Evolutionary conservation across 1,140 invertebrate genomes (phyloP).

Genomic region (Panulirus ornatus): DNA sequence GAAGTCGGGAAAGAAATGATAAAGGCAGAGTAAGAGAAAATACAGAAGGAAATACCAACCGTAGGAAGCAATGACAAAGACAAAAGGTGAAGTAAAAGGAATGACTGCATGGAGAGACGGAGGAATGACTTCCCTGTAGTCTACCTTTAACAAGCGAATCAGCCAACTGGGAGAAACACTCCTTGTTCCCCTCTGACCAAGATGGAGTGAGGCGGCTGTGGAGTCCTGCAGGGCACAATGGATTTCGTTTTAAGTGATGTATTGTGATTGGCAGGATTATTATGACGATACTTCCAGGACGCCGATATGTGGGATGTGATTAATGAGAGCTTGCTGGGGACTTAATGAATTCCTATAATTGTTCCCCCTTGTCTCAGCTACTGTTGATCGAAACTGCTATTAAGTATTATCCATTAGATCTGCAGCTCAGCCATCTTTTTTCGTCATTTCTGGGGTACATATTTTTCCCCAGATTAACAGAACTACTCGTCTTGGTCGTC

Average conservation of each 20-base stretch:
- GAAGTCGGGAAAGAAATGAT: too few relatives aligned
- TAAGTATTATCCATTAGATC: background rate
- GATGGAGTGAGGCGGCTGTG: background rate
- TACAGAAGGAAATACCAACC: too few relatives aligned
- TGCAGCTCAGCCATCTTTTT: background rate
- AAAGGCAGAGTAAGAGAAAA: too few relatives aligned
- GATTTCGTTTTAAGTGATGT: background rate
- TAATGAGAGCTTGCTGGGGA: background rate
- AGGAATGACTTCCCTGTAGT: background rate
- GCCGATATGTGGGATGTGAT: background rate
- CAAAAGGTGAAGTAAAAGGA: too few relatives aligned
- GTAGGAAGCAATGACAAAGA: too few relatives aligned
- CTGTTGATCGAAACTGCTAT: background rate
- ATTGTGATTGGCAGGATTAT: constrained; percentile 2
- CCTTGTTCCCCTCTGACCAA: background rate
- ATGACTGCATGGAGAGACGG: too few relatives aligned
- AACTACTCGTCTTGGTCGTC: too few relatives aligned
- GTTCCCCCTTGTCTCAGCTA: background rate
- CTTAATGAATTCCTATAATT: background rate
- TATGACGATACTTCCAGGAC: background rate
- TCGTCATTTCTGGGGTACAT: too few relatives aligned
- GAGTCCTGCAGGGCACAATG: constrained; percentile 1
- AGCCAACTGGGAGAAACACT: background rate
- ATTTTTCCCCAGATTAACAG: too few relatives aligned
- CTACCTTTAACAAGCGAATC: background rate